Evolutionary conservation across 2,888 invertebrate species (phyloP).

Genomic region (Elysia crispata): DNA sequence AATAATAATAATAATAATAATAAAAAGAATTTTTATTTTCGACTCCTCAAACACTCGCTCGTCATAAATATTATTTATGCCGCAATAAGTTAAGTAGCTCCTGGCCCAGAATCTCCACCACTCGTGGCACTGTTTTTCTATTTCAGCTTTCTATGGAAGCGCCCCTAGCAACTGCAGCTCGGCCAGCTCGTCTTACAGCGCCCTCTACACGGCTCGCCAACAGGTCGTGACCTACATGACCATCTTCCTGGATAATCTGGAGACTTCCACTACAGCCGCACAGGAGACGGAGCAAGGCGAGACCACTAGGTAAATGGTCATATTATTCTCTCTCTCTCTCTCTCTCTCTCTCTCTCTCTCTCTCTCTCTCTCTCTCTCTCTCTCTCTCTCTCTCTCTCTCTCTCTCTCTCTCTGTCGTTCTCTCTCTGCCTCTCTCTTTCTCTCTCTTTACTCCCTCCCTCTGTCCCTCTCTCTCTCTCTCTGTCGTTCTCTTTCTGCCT

Average conservation of each 20-base stretch:
- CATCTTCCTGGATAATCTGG: conserved; percentile 6
- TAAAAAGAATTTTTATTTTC: no score
- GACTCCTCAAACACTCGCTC: no score
- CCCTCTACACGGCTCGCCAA: conserved; percentile 22
- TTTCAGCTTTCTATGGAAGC: conserved; percentile 21
- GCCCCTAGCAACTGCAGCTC: conserved; percentile 22
- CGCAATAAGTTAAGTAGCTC: no score
- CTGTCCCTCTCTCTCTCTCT: conserved; percentile 35
- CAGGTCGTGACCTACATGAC: conserved; percentile 5
- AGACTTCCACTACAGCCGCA: neutral
- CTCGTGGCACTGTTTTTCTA: neutral
- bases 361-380: conserved; percentile 19
- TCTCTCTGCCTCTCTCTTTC: neutral
- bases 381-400: conserved; percentile 9
- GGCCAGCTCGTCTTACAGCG: neutral
- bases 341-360: neutral
- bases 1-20: no score
- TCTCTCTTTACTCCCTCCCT: conserved; percentile 22
- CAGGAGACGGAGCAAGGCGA: conserved; percentile 15
- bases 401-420: neutral
- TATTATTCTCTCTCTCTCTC: conserved; percentile 11
- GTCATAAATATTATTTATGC: no score
- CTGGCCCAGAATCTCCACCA: no score
- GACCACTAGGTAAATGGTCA: conserved; percentile 20
- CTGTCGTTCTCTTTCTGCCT: conserved; percentile 34